Percentiles rank a stretch among this genome's conserved stretches.
These are phyloP conservation scores for Hyperopisus bebe DNA, from an alignment of 2,113 vertebrate genomes.

Conservation along the genomic window DNA sequence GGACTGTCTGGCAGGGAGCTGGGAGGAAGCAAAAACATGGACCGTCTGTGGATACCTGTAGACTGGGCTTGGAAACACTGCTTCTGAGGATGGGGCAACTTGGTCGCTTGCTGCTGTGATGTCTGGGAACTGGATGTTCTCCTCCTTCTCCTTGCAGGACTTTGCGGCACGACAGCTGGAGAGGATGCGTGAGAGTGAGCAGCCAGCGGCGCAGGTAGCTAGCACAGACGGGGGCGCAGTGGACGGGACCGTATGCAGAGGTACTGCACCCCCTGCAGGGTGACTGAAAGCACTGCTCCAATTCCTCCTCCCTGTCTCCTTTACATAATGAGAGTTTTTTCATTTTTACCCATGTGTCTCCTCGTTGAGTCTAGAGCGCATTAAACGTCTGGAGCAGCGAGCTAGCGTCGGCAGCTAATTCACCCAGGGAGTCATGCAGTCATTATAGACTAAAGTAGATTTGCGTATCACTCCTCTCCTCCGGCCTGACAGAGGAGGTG, in stretches of 20 bases:
- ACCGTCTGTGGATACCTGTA: not conserved
- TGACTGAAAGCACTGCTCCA: not conserved
- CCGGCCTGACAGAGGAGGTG: not conserved
- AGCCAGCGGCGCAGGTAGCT: not conserved
- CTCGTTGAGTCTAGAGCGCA: not conserved
- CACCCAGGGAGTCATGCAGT: not conserved
- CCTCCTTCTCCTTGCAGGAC: not conserved
- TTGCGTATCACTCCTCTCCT: not conserved
- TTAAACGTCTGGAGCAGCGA: not conserved
- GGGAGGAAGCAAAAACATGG: not conserved
- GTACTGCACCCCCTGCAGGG: not conserved
- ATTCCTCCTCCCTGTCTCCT: not conserved
- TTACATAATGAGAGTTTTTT: not conserved
- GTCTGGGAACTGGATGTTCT: not conserved
- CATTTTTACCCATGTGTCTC: not conserved
- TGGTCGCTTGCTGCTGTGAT: not conserved
- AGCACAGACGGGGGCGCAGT: not conserved
- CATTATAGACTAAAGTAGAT: not conserved
- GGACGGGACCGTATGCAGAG: not conserved
- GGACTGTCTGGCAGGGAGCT: not conserved
- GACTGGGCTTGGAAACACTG: not conserved
- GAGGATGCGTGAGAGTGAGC: not conserved
- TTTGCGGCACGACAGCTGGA: not conserved
- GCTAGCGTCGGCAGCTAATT: not conserved
- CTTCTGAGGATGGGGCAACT: not conserved